Evolutionary conservation across 2,113 vertebrate genomes (phyloP), one percentile per base, ranked within the genome.

Genomic region (Nipponia nippon): DNA sequence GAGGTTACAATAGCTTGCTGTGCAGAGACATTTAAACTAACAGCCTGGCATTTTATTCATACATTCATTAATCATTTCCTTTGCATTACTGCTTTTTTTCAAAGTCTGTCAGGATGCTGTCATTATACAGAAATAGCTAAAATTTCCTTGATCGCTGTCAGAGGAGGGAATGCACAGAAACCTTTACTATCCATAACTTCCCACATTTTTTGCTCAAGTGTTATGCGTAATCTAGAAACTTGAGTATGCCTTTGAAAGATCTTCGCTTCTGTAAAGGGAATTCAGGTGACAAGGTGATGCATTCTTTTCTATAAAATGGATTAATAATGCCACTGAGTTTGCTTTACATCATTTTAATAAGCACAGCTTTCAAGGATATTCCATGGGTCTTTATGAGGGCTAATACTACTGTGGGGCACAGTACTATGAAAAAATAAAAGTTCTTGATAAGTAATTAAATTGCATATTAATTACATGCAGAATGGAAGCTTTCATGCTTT

Each of bases 341-440:
- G 0, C 25, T 36, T 59, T 34, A 11, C 22, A 53, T 46, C 16
- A 56, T 46, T 83, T 44, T 8, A 79, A 62, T 42, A 58, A 65
- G 20, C 42, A 44, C 17, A 67, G 6, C 10, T 87, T 91, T 87
- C 72, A 4, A 1, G 26, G 18, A 47, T 9, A 58, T 89, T 89
- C 46, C 1, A 1, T 38, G 21, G 13, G 14, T 87, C 7, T 3
- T 0, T 46, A 6, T 58, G 27, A 71, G 18, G 47, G 3, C 32
- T 95, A 12, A 42, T 26, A 50, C 27, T 71, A 15, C 42, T 71
- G 19, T 83, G 34, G 29, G n/a, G 14, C 32, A 23, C 9, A 50
- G 4, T 58, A 47, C 14, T 46, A 16, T 38, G 7, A 26, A 72
- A 36, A 77, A 47, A 58, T 12, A 21, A 5, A 36, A 58, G 17